Base-by-base conservation (phyloP, 2,113 vertebrate genomes). In the Struthio camelus region DNA sequence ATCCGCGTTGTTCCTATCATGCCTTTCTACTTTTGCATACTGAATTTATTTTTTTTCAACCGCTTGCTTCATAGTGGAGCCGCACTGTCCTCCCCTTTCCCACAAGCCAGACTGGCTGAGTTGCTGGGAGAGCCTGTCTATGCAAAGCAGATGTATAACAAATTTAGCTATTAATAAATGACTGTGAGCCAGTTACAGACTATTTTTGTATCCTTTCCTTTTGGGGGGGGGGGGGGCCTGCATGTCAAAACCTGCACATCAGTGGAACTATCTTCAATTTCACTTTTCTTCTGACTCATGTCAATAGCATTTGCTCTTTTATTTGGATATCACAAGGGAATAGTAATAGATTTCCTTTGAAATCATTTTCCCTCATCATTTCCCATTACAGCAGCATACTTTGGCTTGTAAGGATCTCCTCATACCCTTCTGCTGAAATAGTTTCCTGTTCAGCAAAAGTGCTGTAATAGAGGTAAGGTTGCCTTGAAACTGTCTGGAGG, bases 291-390 rank as follows among this genome's bases (percentile, higher is more conserved):
- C 81, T 96, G 88, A 87, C 65, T 96, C 92, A 92, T 93, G 79
- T 81, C 93, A 90, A 71, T 93, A 85, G 88, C 76, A 76, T 96
- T 93, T 97, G 78, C 83, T 96, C 80, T 95, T 96, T 90, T 97
- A 95, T 97, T 97, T 97, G 96, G 84, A 86, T 79, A 51, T 95
- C 94, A 67, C 93, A 88, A 91, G 95, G 91, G 92, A 93, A 80
- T 91, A 78, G 94, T 95, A 95, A 97, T 96, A 97, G 96, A 95
- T 96, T 95, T 97, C 96, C 96, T 96, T 89, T 96, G 95, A 97
- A 97, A 96, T 93, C 69, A 94, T 97, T 97, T 97, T 89, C 84
- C 72, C 51, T 97, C 96, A 97, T 97, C 89, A 91, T 97, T 97
- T 97, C 88, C 80, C 72, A 90, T 97, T 97, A 96, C 66, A 91